Percentiles rank a stretch among this genome's conserved stretches.
Evolutionary conservation across 2,797 vertebrate genomes (phyloP).

Genomic region (Amblyopsis hoosieri): DNA sequence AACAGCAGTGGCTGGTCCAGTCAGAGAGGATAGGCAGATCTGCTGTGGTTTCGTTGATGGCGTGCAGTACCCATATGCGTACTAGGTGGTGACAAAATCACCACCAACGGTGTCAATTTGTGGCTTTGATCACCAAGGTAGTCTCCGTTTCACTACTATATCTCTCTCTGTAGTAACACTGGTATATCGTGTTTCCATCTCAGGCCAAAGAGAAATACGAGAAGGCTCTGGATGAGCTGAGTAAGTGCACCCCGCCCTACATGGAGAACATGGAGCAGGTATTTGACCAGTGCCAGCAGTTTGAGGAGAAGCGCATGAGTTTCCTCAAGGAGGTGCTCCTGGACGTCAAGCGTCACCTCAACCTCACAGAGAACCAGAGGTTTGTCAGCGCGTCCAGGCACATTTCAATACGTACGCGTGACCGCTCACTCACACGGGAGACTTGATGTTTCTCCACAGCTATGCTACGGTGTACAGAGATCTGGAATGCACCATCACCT

Average conservation of each 20-base stretch:
- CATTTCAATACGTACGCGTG: not conserved
- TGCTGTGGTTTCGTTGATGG: too few species aligned
- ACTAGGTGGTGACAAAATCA: not conserved
- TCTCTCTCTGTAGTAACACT: not conserved
- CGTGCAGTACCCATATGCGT: too few species aligned
- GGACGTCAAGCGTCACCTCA: slow-evolving; percentile 94
- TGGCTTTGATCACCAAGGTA: not conserved
- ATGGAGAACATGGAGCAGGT: slow-evolving; percentile 95
- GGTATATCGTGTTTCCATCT: slow-evolving; percentile 13
- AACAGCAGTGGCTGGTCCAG: too few species aligned
- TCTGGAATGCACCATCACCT: slow-evolving; percentile 86
- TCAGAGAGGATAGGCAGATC: too few species aligned
- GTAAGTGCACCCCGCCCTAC: slow-evolving; percentile 90
- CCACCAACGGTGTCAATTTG: not conserved
- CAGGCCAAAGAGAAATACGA: slow-evolving; percentile 95
- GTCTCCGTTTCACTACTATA: not conserved
- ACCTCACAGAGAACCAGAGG: slow-evolving; percentile 93
- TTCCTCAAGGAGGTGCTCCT: slow-evolving; percentile 92
- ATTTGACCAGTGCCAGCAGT: slow-evolving; percentile 95
- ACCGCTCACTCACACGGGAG: not conserved
- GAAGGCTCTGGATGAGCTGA: slow-evolving; percentile 91
- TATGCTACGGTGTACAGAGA: slow-evolving; percentile 89
- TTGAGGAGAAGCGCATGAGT: slow-evolving; percentile 92
- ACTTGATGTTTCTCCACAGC: slow-evolving; percentile 65
- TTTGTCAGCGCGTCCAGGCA: slow-evolving; percentile 37